These are phyloP conservation scores for Lagenorhynchus albirostris DNA, from an alignment of 2,113 vertebrate genomes.

Conservation along the genomic window DNA sequence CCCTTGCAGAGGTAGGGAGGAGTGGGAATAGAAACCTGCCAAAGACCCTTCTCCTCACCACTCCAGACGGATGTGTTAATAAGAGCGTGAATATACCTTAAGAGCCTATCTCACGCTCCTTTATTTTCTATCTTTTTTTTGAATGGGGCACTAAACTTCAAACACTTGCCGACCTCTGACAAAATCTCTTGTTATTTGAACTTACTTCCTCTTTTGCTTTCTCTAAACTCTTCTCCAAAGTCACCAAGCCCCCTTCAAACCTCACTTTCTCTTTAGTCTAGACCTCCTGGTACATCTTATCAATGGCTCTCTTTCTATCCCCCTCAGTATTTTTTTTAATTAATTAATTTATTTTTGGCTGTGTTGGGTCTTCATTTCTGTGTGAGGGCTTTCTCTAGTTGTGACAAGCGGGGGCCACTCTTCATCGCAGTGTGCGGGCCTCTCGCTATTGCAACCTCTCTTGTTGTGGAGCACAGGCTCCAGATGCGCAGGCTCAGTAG, in stretches of 20 bases:
- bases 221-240: not conserved
- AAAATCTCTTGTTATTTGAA: not conserved
- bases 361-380: no score
- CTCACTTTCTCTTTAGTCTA: not conserved
- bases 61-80: no score
- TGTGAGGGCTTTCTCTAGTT: no score
- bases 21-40: not conserved
- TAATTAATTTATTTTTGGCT: no score
- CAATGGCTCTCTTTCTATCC: not conserved
- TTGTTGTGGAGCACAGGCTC: no score
- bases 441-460: no score
- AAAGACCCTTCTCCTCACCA: fast-evolving
- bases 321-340: not conserved
- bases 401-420: no score
- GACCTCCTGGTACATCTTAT: not conserved
- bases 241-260: not conserved
- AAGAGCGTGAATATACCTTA: fast-evolving
- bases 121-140: not conserved
- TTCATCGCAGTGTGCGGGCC: no score
- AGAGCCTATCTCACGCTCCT: not conserved
- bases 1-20: fast-evolving
- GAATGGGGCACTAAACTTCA: not conserved
- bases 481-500: no score
- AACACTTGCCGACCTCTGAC: not conserved
- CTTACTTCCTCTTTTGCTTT: not conserved